Evolutionary conservation across 1,140 invertebrate genomes (phyloP), one percentile per base, ranked within the genome.

Genomic region (Eubasilissa regina): DNA sequence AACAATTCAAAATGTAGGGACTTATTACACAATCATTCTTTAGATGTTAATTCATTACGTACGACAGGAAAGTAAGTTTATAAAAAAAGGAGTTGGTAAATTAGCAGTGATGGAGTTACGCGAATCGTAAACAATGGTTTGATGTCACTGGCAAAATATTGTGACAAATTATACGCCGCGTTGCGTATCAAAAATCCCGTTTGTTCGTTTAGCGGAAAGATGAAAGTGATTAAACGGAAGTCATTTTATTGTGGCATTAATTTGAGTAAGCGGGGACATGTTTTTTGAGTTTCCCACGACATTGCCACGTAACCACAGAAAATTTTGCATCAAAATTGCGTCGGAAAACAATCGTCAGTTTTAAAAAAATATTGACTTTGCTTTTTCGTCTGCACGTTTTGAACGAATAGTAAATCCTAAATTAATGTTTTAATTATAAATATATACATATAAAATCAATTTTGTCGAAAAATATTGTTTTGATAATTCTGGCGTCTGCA

Each of bases 151-250:
- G 60, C 35, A 10, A 9, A 21, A 64, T 25, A 35, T 25, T 64
- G 12, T n/a, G 45, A 47, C 45, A 19, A 70, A 70, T 48, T 70
- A 47, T 19, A 70, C 66, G 66, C 43, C 4, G 45, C 17, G 66
- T 17, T 19, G 66, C 43, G 66, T 3, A 47, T n/a, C n/a, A n/a
- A 64, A 17, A 8, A 10, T n/a, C 55, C 13, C 55, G 17, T 58
- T 58, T 17, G 55, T 19, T 10, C 43, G 15, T 15, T 15, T 47
- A 47, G 66, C 45, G 66, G 43, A 70, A 70, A 70, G 66, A 70
- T 70, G 66, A 70, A 70, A 70, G 66, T 70, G 66, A 70, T 70
- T 19, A 13, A 7, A 19, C 19, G 60, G 13, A 25, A n/a, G 60
- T 25, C 19, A 58, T 19, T 19, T 19, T 58, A 21, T 8, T 19